Evolutionary conservation across 30 jellyfish, hydroid and myxozoan species (phyloP), one percentile per base, ranked within the genome.

Genomic region (Aurelia coerulea): DNA sequence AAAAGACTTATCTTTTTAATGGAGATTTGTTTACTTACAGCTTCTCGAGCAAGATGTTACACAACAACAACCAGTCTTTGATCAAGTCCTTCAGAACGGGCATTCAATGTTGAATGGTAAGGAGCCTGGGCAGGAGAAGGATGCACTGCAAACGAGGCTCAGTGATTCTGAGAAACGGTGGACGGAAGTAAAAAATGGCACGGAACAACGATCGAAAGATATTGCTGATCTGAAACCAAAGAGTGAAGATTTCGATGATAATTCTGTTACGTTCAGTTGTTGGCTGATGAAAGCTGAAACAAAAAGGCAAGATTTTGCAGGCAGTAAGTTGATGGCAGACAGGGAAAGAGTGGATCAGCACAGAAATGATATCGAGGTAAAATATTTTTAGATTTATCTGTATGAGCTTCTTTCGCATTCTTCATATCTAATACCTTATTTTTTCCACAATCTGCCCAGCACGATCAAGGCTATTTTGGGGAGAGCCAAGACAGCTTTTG

Each of bases 241-340:
- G 16, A 71, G 92, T 63, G 84, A 86, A 19, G 65, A 78, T 11
- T 87, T 84, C 79, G 67, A 73, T 66, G 97, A 85, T 49, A 66
- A 67, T 65, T 65, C 85, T n/a, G 97, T 88, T n/a, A 82, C 95
- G 18, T 90, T 95, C 83, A 90, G 97, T 60, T 85, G 90, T 52
- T 95, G 93, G 92, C 80, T 95, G 58, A 81, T 77, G 84, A 90
- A 76, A 10, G 97, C 99, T 4, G 99, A 95, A 79, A 86, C 78
- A 10, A 52, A 74, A 16, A 75, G 70, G 81, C 78, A 76, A 13
- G 85, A 71, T 34, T 75, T 95, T 0, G 5, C 74, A 6, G 73
- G 62, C 12, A 78, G 62, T 14, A 79, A 75, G 33, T 82, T 81
- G 9, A 7, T 37, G 2, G 78, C 88, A 6, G 88, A 78, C 80